Percentiles rank a stretch among this genome's conserved stretches.
Evolutionary conservation across 2,888 invertebrate species (phyloP).

Genomic region (Hofmannophila pseudospretella): DNA sequence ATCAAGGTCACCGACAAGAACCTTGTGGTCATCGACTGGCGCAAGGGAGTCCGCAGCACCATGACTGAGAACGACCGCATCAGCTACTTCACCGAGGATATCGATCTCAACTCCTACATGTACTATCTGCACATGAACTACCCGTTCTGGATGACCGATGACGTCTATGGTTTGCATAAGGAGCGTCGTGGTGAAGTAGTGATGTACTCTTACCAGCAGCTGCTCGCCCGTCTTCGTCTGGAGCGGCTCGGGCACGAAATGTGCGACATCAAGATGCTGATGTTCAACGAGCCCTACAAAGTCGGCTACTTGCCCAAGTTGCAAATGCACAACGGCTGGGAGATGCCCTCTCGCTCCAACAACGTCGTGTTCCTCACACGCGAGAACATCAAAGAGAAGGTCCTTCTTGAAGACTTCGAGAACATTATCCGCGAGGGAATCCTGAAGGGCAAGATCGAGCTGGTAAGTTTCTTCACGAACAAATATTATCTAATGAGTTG

Average conservation of each 20-base stretch:
- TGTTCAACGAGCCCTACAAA: conserved; percentile 58
- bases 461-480: conserved; percentile 40
- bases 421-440: conserved; percentile 72
- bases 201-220: conserved; percentile 80
- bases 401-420: conserved; percentile 60
- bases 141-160: conserved; percentile 83
- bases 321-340: conserved; percentile 73
- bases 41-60: conserved; percentile 79
- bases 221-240: conserved; percentile 77
- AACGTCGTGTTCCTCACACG: conserved; percentile 42
- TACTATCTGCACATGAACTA: conserved; percentile 82
- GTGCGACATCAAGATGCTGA: conserved; percentile 67
- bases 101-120: conserved; percentile 85
- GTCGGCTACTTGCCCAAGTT: conserved; percentile 79
- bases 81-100: conserved; percentile 86
- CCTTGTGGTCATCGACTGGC: conserved; percentile 81
- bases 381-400: conserved; percentile 43
- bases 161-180: conserved; percentile 62
- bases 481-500: too few species aligned
- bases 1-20: conserved; percentile 72
- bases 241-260: conserved; percentile 70
- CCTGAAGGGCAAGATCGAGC: conserved; percentile 50
- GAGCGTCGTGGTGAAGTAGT: conserved; percentile 77
- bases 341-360: conserved; percentile 75
- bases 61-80: conserved; percentile 79